These are phyloP conservation scores for Ceratina australensis DNA, from an alignment of 1,140 invertebrate genomes.

Conservation along the genomic window DNA sequence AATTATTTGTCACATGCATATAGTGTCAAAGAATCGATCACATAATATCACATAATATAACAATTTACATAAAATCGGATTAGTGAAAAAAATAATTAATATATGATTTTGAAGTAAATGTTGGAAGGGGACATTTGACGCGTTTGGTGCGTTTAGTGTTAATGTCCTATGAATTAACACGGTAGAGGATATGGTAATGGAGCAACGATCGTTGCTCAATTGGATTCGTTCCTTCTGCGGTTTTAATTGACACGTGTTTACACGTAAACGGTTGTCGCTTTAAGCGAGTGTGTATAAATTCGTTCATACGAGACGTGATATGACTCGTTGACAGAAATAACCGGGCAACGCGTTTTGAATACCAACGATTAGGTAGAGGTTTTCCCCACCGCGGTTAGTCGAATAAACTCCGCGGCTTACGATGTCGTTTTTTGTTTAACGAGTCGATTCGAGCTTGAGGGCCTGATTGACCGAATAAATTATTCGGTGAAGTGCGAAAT, in stretches of 20 bases:
- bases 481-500: background rate
- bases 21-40: no score
- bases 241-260: conserved; percentile 9
- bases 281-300: conserved; percentile 12
- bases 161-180: background rate
- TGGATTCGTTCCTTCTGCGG: background rate
- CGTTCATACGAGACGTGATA: conserved; percentile 17
- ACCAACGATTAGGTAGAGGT: background rate
- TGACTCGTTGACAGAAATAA: conserved; percentile 21
- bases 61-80: no score
- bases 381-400: background rate
- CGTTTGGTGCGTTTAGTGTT: no score
- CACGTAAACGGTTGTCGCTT: conserved; percentile 13
- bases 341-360: conserved; percentile 9
- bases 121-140: no score
- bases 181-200: background rate
- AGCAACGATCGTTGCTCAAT: background rate
- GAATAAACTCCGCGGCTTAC: background rate
- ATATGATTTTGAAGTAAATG: no score
- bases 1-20: no score
- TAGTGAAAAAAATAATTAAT: no score
- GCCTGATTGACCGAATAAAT: background rate
- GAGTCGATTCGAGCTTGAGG: no score
- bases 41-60: no score
- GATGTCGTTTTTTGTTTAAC: no score